Evolutionary conservation across 2,797 vertebrate genomes (phyloP), one percentile per base, ranked within the genome.

Genomic region (Rhincodon typus): DNA sequence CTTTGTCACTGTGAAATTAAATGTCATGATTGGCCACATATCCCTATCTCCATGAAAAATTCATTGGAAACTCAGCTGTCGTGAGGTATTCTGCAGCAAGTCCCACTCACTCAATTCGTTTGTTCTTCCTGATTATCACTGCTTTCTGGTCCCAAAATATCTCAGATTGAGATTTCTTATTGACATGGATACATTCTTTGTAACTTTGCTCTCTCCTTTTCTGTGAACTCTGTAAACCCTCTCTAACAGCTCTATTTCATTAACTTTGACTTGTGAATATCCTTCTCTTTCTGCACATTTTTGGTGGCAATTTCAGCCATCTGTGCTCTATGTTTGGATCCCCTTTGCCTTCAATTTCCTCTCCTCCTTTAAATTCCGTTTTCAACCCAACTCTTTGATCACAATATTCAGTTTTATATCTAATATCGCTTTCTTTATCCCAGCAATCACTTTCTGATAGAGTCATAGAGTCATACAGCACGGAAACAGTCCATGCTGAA

Each of bases 221-320:
- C 17, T 15, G 0, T 2, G n/a, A 19, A 42, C 0, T 17, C 3
- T 0, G 19, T 21, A 15, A 1, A 82, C 19, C 13, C 17, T 17
- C n/a, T 17, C n/a, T 15, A n/a, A 82, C 19, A 82, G 4, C n/a
- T 82, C 79, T 42, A 82, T 82, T 82, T n/a, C 79, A 19, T 38
- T 15, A 42, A 82, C n/a, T 17, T 42, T 82, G 38, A 82, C n/a
- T 42, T 82, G 4, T 6, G n/a, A 21, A 19, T 42, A 19, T 1
- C n/a, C n/a, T 42, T 19, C 17, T 82, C n/a, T 19, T 15, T 82
- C 79, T 19, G n/a, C 79, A 15, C 79, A 82, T 38, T 5, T 4
- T 42, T 42, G 0, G 79, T 0, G 79, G n/a, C 79, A 19, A 38
- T 21, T 42, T 38, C 3, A 42, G 79, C n/a, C 38, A 30, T 10